These are phyloP conservation scores for Rhadina sibilatrix DNA, from an alignment of 2,113 vertebrate species.

Conservation along the genomic window DNA sequence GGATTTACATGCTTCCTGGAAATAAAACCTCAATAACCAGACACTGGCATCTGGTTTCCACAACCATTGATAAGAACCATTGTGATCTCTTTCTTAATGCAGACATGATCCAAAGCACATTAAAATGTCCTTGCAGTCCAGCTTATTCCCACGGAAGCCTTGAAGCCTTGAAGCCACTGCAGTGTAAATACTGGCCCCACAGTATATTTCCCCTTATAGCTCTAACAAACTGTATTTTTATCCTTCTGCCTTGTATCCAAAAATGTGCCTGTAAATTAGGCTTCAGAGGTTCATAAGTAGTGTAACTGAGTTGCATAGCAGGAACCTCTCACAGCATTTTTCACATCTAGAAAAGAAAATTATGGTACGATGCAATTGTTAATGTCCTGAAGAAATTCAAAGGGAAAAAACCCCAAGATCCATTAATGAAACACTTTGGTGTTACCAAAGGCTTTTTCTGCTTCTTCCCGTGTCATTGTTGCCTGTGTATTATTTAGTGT, in stretches of 20 bases:
- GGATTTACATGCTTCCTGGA: slow-evolving; percentile 32
- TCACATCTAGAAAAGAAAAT: neutral
- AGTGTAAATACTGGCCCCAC: neutral
- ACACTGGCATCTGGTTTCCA: neutral
- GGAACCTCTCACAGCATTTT: neutral
- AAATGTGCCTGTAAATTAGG: neutral
- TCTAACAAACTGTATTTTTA: neutral
- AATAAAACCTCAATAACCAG: slow-evolving; percentile 31
- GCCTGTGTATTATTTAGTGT: neutral
- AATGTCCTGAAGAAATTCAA: neutral
- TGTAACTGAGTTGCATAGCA: slow-evolving; percentile 8
- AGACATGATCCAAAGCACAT: neutral
- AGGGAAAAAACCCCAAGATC: neutral
- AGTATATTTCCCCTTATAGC: neutral
- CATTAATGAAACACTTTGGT: neutral
- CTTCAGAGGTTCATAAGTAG: neutral
- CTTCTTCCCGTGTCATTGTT: neutral
- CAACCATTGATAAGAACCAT: neutral
- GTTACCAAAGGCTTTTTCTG: neutral
- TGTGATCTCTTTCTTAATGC: neutral
- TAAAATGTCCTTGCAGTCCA: neutral
- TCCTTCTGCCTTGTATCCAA: neutral
- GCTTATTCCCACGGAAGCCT: neutral
- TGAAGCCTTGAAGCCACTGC: neutral
- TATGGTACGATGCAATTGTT: neutral